A percentile compares a stretch with the other conserved stretches of the same genome.
These are phyloP conservation scores for Pelodiscus sinensis DNA, from an alignment of 2,113 vertebrate genomes.

Conservation along the genomic window DNA sequence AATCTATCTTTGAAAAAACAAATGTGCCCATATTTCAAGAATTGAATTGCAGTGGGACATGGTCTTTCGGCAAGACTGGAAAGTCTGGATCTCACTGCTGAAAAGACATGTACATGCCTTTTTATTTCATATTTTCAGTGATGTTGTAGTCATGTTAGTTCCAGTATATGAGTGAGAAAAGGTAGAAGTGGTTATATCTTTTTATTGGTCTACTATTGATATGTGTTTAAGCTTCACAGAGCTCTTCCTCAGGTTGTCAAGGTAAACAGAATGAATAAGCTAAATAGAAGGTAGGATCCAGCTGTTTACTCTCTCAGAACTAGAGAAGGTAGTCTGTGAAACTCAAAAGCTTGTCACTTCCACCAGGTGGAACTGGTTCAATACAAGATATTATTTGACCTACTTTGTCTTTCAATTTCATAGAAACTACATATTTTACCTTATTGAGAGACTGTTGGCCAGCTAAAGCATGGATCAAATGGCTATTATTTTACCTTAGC, in stretches of 20 bases:
- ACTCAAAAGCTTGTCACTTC: neutral
- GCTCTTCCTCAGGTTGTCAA: neutral
- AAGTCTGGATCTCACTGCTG: neutral
- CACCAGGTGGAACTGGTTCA: neutral
- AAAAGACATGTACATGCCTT: neutral
- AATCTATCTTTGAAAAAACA: neutral
- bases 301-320: neutral
- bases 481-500: neutral
- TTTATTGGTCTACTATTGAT: neutral
- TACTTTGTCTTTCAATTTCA: neutral
- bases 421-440: neutral
- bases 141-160: neutral
- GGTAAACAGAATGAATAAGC: neutral
- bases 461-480: neutral
- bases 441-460: neutral
- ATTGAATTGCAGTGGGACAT: neutral
- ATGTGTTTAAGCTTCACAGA: neutral
- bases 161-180: neutral
- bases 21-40: neutral
- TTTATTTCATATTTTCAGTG: neutral
- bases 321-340: neutral
- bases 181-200: neutral
- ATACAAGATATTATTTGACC: neutral
- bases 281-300: neutral
- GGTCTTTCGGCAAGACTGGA: neutral